Percentiles rank a stretch among this genome's conserved stretches.
phyloP scores from a whole-genome alignment of 2,888 invertebrate genomes.

The Epistrophe eligans region DNA sequence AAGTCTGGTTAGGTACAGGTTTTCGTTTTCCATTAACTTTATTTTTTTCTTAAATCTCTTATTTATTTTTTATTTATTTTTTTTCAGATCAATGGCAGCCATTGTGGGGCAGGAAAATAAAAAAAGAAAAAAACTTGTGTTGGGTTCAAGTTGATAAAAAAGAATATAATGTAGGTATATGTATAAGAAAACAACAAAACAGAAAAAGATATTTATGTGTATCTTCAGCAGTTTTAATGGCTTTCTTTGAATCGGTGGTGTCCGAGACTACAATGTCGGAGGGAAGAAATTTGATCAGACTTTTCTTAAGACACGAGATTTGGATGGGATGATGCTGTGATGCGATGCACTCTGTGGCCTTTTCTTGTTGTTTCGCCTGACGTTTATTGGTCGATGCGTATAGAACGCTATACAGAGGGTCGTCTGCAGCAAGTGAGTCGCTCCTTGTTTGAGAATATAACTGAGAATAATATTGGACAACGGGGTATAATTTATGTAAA shows the following conservation, averaged over 20 bases:
- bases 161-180: no score
- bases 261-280: conserved; percentile 70
- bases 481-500: conserved; percentile 82
- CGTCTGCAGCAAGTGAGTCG: conserved; percentile 20
- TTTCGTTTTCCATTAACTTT: conserved; percentile 47
- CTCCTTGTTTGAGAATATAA: conserved; percentile 45
- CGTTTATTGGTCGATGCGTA: conserved; percentile 54
- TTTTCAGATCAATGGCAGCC: conserved; percentile 49
- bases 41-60: conserved; percentile 19
- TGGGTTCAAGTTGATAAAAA: conserved; percentile 42
- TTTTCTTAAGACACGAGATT: not conserved
- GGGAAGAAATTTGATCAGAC: conserved; percentile 66
- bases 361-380: conserved; percentile 33
- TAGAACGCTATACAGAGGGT: conserved; percentile 14
- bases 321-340: conserved; percentile 21
- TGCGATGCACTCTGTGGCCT: conserved; percentile 56
- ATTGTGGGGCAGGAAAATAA: conserved; percentile 31
- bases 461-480: conserved; percentile 38
- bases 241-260: conserved; percentile 67
- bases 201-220: conserved; percentile 73
- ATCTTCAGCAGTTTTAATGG: conserved; percentile 72
- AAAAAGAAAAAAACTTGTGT: conserved; percentile 38
- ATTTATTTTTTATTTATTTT: conserved; percentile 23
- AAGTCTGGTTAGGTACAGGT: conserved; percentile 43
- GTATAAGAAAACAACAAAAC: conserved; percentile 17